Base-by-base conservation (phyloP, 2,888 invertebrate species). In the Philhelius pedissequus region DNA sequence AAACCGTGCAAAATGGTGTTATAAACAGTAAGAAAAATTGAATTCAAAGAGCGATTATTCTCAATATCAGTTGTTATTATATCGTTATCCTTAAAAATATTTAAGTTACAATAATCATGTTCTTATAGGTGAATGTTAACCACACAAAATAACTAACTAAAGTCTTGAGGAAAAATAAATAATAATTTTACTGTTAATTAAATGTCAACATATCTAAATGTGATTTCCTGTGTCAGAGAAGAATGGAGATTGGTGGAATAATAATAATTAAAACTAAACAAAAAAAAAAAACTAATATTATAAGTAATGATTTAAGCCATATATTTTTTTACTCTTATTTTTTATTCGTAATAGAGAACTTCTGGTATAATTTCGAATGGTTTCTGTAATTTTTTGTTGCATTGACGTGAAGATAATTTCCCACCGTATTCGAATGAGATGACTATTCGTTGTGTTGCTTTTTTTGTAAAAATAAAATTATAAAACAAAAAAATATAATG, bases 181-280 rank as follows among this genome's bases (percentile, higher is more conserved):
- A 45, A 69, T 76, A 50, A 75, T 75, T 80, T 76, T 45, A 79
- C 75, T 75, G 75, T 80, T 80, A 80, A 84, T 80, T 84, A 80
- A 84, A 79, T 84, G 84, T 84, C 84, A 79, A 84, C 84, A 80
- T 84, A 84, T 84, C 84, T 84, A 58, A 84, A 79, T 84, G 80
- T 84, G 80, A 80, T 84, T 79, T 84, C 75, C 75, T 81, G 71
- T 81, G 71, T 64, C 80, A 75, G 71, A 66, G 50, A 52, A 66
- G 58, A 71, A 48, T 48, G 68, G 68, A 50, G 48, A 75, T 58
- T 76, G 45, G 78, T 69, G 27, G 58, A 70, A 27, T 15, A 50
- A 30, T 38, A 58, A 40, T 30, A 43, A 32, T 7, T 52, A 64
- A 70, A 66, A 58, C n/a, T n/a, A n/a, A n/a, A n/a, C n/a, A n/a